Evolutionary conservation across 92 coral and sea anemone species (phyloP), one percentile per base, ranked within the genome.

Genomic region (Palythoa grandis): DNA sequence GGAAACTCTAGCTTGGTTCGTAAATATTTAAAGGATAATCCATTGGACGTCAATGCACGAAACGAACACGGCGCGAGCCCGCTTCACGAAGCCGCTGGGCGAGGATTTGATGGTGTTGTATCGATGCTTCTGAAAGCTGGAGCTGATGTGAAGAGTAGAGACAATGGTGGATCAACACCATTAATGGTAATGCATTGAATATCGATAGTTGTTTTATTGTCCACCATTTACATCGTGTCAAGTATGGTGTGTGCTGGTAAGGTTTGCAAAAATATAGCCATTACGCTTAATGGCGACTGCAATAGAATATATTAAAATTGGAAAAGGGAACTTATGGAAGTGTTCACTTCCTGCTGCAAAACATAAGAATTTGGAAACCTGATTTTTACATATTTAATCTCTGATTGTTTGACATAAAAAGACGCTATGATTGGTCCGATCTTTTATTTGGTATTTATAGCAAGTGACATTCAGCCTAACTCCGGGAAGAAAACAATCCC

Each of bases 1-100:
- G 95, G 99, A 14, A 94, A 96, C 80, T 87, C 88, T 9, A 89
- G 58, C 61, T 77, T 93, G 38, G 95, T 95, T 11, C 95, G 80
- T 68, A 92, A 91, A 78, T 82, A 91, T 70, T 85, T 96, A 56
- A 92, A 86, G 57, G 95, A 93, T 43, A 92, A 93, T 43, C 94
- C 89, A 60, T 79, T 91, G 19, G 92, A 94, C 60, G 89, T 96
- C 22, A 95, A 92, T 65, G 91, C 95, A 12, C 86, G 94, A 65
- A 95, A 95, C 83, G 98, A 96, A 72, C 90, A 91, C 24, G 99
- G 99, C 16, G 82, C 92, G 22, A 93, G 97, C 3, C 94, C 99
- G 22, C 83, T 96, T 10, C 99, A 96, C 80, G 83, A 91, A 61
- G 97, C 99, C 15, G 88, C 95, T 35, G 61, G 83, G 15, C 92